A percentile compares a stretch with the other conserved stretches of the same genome.
These are phyloP conservation scores for Drosophila repletoides DNA, from an alignment of 1,140 invertebrate species.

Conservation along the genomic window DNA sequence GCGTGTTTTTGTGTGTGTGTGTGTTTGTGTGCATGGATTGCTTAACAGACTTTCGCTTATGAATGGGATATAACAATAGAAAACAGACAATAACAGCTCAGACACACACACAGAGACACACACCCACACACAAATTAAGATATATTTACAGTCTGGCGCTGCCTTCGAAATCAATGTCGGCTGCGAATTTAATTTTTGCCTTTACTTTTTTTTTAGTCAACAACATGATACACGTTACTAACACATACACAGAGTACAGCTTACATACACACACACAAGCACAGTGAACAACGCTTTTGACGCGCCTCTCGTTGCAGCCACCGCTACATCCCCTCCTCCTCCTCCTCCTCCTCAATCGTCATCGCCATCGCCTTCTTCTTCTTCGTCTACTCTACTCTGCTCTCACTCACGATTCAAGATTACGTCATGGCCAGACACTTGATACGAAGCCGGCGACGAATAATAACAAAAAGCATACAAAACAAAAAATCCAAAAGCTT, in stretches of 20 bases:
- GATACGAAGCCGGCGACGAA: conserved; percentile 52
- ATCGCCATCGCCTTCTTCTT: not conserved
- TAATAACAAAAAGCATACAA: conserved; percentile 48
- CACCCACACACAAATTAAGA: conserved; percentile 13
- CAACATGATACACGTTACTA: conserved; percentile 18
- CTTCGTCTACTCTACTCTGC: not conserved
- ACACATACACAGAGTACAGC: not conserved
- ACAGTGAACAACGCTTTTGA: conserved; percentile 20
- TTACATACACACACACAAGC: not conserved
- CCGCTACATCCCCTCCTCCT: not conserved
- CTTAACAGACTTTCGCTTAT: conserved; percentile 29
- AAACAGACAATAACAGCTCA: conserved; percentile 21
- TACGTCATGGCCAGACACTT: conserved; percentile 67
- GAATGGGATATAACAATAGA: conserved; percentile 26
- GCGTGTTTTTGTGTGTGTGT: not conserved
- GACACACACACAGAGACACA: conserved; percentile 7
- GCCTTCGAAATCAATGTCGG: conserved; percentile 70
- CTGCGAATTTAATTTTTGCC: conserved; percentile 43
- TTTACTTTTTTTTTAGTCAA: conserved; percentile 38
- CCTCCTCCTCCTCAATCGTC: too few species aligned
- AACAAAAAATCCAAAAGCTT: conserved; percentile 28
- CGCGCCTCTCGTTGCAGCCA: conserved; percentile 16
- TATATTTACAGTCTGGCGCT: conserved; percentile 17
- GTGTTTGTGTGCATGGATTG: not conserved
- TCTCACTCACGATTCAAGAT: conserved; percentile 42